Evolutionary conservation across 2,113 vertebrate genomes (phyloP).

Genomic region (Osmerus mordax): DNA sequence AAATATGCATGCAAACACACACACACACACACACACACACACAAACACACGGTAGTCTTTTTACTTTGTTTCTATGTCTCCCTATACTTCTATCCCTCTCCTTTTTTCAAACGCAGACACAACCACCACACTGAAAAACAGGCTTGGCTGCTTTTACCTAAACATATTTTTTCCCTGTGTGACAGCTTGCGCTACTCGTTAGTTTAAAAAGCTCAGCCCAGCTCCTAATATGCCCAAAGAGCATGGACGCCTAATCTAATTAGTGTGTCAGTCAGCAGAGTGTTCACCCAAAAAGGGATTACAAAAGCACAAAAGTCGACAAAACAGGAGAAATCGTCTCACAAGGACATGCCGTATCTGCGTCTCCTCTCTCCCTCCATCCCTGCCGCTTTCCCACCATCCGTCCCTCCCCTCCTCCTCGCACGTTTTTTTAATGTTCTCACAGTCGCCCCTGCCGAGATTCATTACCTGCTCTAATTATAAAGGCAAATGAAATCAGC

Average conservation of each 20-base stretch:
- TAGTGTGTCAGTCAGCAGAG: constrained; percentile 73
- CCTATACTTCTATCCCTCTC: no score
- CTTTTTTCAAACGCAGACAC: neutral
- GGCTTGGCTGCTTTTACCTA: constrained; percentile 38
- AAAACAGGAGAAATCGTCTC: constrained; percentile 49
- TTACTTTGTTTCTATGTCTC: no score
- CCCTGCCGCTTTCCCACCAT: constrained; percentile 4
- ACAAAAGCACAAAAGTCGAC: constrained; percentile 56
- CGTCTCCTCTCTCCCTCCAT: neutral
- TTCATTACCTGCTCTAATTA: constrained; percentile 79
- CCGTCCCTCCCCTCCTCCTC: neutral
- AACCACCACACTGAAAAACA: constrained; percentile 7
- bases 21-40: constrained; percentile 31
- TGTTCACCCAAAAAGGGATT: constrained; percentile 70
- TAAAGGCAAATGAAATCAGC: constrained; percentile 82
- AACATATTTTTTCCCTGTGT: constrained; percentile 57
- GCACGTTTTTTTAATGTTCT: constrained; percentile 42
- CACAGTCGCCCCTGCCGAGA: constrained; percentile 65
- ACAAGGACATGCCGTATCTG: constrained; percentile 35
- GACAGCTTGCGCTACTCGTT: constrained; percentile 57
- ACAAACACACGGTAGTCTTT: neutral
- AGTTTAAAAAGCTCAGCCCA: constrained; percentile 64
- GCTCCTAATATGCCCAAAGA: constrained; percentile 74
- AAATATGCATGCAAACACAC: constrained; percentile 33
- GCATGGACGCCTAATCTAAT: constrained; percentile 76